These are phyloP conservation scores for Acrobasis suavella DNA, from an alignment of 2,888 invertebrate species.

Conservation along the genomic window DNA sequence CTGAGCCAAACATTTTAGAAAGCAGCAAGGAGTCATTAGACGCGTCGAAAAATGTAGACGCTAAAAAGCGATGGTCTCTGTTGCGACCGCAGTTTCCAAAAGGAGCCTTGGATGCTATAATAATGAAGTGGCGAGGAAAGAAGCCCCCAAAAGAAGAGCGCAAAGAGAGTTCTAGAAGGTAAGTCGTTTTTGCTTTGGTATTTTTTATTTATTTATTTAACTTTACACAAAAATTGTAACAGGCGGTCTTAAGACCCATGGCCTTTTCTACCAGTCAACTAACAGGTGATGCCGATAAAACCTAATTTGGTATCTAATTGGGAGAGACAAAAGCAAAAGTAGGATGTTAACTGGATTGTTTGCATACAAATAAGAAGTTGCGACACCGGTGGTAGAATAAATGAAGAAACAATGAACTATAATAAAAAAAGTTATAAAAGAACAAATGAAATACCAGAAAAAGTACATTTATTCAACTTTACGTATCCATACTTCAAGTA, in stretches of 20 bases:
- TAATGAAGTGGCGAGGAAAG: slow-evolving; percentile 72
- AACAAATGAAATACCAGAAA: no score
- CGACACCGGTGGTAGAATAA: no score
- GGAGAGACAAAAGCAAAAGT: not conserved
- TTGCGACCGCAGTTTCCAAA: slow-evolving; percentile 67
- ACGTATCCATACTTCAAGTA: no score
- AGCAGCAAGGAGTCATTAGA: slow-evolving; percentile 49
- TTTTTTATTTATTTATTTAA: no score
- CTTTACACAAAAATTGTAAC: no score
- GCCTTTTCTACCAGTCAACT: no score
- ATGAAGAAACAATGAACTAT: no score
- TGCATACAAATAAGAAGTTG: no score
- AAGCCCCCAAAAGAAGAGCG: slow-evolving; percentile 44
- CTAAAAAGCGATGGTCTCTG: slow-evolving; percentile 66
- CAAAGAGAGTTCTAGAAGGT: slow-evolving; percentile 54
- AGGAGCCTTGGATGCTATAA: slow-evolving; percentile 70
- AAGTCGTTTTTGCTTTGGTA: slow-evolving; percentile 49
- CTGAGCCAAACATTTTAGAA: slow-evolving; percentile 68
- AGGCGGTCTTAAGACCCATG: no score
- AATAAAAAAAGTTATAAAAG: no score
- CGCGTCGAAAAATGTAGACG: slow-evolving; percentile 56
- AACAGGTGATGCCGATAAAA: no score
- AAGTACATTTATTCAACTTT: no score
- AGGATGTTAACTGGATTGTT: not conserved
- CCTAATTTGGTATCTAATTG: not conserved